Evolutionary conservation across 2,113 vertebrate genomes (phyloP), one percentile per base, ranked within the genome.

Genomic region (Ophiodon elongatus): DNA sequence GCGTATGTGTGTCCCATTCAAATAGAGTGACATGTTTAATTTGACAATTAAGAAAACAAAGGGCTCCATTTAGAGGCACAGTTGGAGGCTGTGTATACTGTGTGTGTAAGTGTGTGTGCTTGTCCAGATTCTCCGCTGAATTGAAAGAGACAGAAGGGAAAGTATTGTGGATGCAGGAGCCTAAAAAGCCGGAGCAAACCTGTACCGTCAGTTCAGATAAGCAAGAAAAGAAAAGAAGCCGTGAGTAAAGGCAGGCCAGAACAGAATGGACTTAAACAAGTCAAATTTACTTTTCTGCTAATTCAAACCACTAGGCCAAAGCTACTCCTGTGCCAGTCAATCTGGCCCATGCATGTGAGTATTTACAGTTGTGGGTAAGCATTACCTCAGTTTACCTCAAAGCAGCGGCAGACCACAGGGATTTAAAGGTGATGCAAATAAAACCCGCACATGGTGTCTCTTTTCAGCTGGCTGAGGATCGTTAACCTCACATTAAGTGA

Each of bases 1-100:
- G 89, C 82, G 72, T 85, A 82, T 88, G 87, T 67, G 86, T 54
- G 77, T 84, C 82, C 86, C 73, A 91, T 88, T 89, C 79, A 91
- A 77, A 87, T 4, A 68, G 74, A 92, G 91, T 84, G 89, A 91
- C 89, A 87, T 71, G 84, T 93, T 93, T 90, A 89, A 94, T 91
- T 88, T 90, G 86, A 90, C 89, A 88, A 92, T 94, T 93, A 92
- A 67, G 85, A 89, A 91, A 94, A 94, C 92, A 93, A 95, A 89
- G 86, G 59, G 39, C 14, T 78, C 84, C 78, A 85, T 88, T 89
- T 89, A 82, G 77, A 84, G 76, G 72, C 77, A 50, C 85, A 39
- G 86, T 92, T 63, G 67, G 88, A 74, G 57, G 90, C 43, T 77
- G 50, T 75, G 72, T 74, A 73, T 11, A 60, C 29, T 69, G 60